Evolutionary conservation across 1,140 invertebrate species (phyloP).

Genomic region (Globodera rostochiensis): DNA sequence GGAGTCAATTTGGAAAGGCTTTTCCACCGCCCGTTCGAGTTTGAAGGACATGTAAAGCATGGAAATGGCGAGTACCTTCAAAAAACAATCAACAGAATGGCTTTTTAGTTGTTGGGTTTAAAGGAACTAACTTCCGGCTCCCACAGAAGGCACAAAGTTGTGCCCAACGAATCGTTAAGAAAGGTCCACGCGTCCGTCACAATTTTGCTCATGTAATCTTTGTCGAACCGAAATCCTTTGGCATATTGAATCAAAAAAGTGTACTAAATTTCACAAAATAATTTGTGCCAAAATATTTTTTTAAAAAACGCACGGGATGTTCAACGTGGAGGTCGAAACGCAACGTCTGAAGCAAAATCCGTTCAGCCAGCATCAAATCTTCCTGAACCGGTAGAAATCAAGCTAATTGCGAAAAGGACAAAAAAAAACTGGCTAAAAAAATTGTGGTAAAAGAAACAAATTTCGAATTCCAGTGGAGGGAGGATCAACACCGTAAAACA

Average conservation of each 20-base stretch:
- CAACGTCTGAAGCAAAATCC: slow-evolving; percentile 94
- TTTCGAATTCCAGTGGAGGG: too few species aligned
- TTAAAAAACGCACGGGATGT: slow-evolving; percentile 73
- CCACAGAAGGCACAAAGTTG: slow-evolving; percentile 94
- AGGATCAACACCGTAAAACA: too few species aligned
- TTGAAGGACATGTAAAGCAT: slow-evolving; percentile 58
- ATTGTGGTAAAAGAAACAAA: too few species aligned
- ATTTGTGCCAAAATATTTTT: not conserved
- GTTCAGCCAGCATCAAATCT: slow-evolving; percentile 94
- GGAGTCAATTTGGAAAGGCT: slow-evolving; percentile 76
- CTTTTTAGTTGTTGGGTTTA: too few species aligned
- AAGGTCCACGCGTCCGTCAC: slow-evolving; percentile 99
- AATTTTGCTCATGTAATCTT: slow-evolving; percentile 89
- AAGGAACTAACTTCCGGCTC: slow-evolving; percentile 82
- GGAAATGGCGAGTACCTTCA: slow-evolving; percentile 62
- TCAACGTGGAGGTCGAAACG: slow-evolving; percentile 98
- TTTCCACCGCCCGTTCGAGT: slow-evolving; percentile 32
- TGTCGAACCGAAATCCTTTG: slow-evolving; percentile 87
- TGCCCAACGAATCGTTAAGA: slow-evolving; percentile 96
- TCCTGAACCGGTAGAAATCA: slow-evolving; percentile 71
- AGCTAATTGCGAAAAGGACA: not conserved
- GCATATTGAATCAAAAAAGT: slow-evolving; percentile 90
- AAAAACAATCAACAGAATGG: not conserved
- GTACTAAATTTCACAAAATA: slow-evolving; percentile 69
- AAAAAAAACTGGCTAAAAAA: not conserved